phyloP scores from a whole-genome alignment of 2,113 vertebrate species.

The Pyxicephalus adspersus region DNA sequence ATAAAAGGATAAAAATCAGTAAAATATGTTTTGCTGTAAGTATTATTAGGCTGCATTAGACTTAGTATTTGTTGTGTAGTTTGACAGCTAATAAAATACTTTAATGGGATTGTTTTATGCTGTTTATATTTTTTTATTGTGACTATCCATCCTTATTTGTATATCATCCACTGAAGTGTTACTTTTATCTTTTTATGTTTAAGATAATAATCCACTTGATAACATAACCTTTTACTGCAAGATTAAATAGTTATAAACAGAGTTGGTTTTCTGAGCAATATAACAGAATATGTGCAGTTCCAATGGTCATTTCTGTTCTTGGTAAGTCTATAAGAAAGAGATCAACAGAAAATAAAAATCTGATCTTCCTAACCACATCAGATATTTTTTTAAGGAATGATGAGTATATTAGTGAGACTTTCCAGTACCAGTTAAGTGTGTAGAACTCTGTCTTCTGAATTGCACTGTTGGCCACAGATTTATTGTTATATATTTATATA shows the following conservation, averaged over 20 bases:
- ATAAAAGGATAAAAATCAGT: neutral
- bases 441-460: too few relatives aligned
- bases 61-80: constrained; percentile 16
- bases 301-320: too few relatives aligned
- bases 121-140: constrained; percentile 8
- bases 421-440: too few relatives aligned
- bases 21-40: neutral
- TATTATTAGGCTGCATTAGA: neutral
- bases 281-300: too few relatives aligned
- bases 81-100: constrained; percentile 6
- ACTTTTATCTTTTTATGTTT: constrained; percentile 10
- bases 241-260: neutral
- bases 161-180: neutral
- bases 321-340: too few relatives aligned
- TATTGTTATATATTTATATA: too few relatives aligned
- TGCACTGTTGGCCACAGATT: too few relatives aligned
- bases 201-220: constrained; percentile 1
- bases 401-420: too few relatives aligned
- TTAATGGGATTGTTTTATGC: constrained; percentile 16
- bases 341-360: too few relatives aligned
- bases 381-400: too few relatives aligned
- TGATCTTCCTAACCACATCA: too few relatives aligned
- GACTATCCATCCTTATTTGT: constrained; percentile 22
- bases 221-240: neutral
- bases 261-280: too few relatives aligned